Base-by-base conservation (phyloP, 2,888 invertebrate genomes). In the Spodoptera picta region DNA sequence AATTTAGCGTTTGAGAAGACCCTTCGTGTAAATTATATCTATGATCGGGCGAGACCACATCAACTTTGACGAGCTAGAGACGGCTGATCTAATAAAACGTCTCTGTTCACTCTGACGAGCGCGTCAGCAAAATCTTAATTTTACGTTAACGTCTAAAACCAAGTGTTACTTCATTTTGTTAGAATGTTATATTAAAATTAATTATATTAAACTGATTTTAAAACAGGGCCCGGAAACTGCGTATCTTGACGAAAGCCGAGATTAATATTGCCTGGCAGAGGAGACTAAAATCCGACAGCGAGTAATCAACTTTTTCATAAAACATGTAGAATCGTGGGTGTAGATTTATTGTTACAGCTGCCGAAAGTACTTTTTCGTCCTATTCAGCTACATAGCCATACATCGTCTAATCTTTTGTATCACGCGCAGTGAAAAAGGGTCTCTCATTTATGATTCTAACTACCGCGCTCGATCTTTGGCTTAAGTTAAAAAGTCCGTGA, bases 261-360 rank as follows among this genome's bases (percentile, higher is more conserved):
- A 59, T 69, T 59, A 56, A 65, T 50, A 56, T 52, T 19, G 52
- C 44, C 23, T 45, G 36, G n/a, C 48, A 43, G 24, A 58, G 57
- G 23, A 49, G 36, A 45, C 57, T 12, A 31, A 62, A 63, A 60
- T 46, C 60, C 60, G 43, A 57, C 67, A 14, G 44, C 27, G 55
- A 62, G 55, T 53, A 54, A 58, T 62, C 57, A 72, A 63, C 45
- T 24, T 68, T 67, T 72, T 68, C 44, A 54, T 54, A 62, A 69
- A 67, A 58, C 54, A 64, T 50, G 19, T 62, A 45, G 31, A 61
- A 46, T 48, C 52, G 67, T 53, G 46, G 55, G 53, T 45, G 45
- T 65, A 71, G 65, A 75, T 72, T 68, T 75, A 77, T 77, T 64
- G 58, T 70, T 57, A 77, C 63, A 61, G 64, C 62, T 62, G 44